Evolutionary conservation across 2,888 invertebrate genomes (phyloP), one percentile per base, ranked within the genome.

Genomic region (Idaea dimidiata): DNA sequence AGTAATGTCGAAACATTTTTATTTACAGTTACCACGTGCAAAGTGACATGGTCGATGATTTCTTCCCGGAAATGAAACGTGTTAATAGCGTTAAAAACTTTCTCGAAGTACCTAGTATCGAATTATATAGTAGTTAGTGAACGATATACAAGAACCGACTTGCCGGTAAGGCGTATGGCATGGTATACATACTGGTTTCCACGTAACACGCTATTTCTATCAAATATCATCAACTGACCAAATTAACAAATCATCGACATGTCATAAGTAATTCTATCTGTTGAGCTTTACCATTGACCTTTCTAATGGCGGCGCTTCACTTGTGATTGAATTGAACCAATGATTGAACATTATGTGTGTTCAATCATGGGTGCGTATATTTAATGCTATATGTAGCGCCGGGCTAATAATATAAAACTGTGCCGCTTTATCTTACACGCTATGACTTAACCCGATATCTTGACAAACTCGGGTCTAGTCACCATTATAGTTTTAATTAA

Each of bases 1-100:
- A 71, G 69, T 81, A 80, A 76, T 79, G 67, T 76, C 77, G 75
- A 72, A 75, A 81, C 83, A 89, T 93, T 95, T 93, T 94, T 94
- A 94, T 96, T 96, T 91, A n/a, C 96, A 97, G 97, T 94, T 97
- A 97, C 95, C 94, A 96, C 94, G 96, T 97, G 94, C 97, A 97
- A 94, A 96, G 97, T 94, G 94, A 96, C 94, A 96, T 96, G 93
- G 97, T 97, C 93, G 97, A 97, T 95, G 97, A 97, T 93, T 95
- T 97, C 91, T 97, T 97, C 94, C 97, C 97, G 77, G 82, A 84
- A 80, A 70, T 81, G 82, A 87, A 85, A 82, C 75, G 83, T 79
- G 85, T 88, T 87, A 95, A 94, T 81, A 88, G 94, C 80, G 79
- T 86, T 77, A 78, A 80, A 86, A 86, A 78, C 81, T 86, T 86